Evolutionary conservation across 2,888 invertebrate genomes (phyloP), one percentile per base, ranked within the genome.

Genomic region (Alloplasta piceator): DNA sequence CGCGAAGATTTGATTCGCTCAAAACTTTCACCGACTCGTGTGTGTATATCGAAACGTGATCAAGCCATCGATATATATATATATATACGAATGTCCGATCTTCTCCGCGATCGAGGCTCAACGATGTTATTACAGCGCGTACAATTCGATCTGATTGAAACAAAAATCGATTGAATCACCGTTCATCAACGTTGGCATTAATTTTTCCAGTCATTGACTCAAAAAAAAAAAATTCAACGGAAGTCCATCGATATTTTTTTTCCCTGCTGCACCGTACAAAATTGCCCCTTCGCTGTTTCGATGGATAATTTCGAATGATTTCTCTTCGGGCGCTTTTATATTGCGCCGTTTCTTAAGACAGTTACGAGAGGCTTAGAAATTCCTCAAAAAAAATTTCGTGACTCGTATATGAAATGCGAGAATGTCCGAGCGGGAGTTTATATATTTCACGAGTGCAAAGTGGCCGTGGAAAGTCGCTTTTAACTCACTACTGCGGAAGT

Each of bases 1-100:
- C 43, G 52, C 16, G n/a, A 56, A 61, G 71, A 71, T 78, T 78
- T 67, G 66, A 74, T 81, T 81, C 70, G 74, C 26, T 78, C 66
- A 67, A 71, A 75, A 81, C 81, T 81, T 81, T 81, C 81, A 81
- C 81, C 73, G 68, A 64, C 68, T 73, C 5, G 64, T 41, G 46
- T 60, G 68, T 66, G 68, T 77, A 61, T 80, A 78, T 74, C 66
- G 74, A 81, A 74, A 81, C 78, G 78, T 48, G 74, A 74, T 78
- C 64, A 78, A 66, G 68, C 52, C 9, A 50, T 26, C 36, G 67
- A 63, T 70, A 60, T 58, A 70, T 74, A 63, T 70, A 60, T 58
- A 70, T 74, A 26, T 26, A 26, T 26, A 26, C 26, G 26, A 26
- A 26, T 26, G 3, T 26, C 14, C 46, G 52, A 78, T 78, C 64